phyloP scores from a whole-genome alignment of 2,113 vertebrate genomes.

The Petrocephalus zakoni region DNA sequence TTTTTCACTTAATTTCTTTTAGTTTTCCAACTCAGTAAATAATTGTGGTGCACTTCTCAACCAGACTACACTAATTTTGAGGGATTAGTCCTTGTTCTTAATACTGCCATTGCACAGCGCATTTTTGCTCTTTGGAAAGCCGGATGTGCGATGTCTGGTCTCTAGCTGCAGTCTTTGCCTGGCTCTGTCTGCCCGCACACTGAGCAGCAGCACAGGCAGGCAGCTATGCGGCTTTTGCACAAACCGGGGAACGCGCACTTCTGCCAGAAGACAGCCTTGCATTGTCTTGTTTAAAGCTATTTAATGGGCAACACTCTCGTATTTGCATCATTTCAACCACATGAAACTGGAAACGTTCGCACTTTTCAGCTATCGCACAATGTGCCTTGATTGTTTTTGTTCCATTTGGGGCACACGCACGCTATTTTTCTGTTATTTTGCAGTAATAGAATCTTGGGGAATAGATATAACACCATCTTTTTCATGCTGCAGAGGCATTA shows the following conservation, averaged over 20 bases:
- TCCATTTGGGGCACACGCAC: neutral
- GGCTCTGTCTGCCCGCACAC: neutral
- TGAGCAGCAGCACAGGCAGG: neutral
- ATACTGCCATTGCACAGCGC: neutral
- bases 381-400: neutral
- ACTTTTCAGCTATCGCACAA: neutral
- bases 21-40: neutral
- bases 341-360: neutral
- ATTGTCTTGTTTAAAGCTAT: neutral
- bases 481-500: conserved; percentile 30
- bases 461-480: conserved; percentile 21
- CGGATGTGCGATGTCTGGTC: neutral
- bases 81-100: neutral
- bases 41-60: neutral
- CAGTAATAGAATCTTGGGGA: neutral
- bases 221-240: neutral
- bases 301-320: neutral
- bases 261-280: neutral
- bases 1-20: neutral
- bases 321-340: neutral
- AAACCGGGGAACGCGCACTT: neutral
- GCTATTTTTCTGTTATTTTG: neutral
- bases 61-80: neutral
- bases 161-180: neutral
- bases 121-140: neutral